Evolutionary conservation across 2,113 vertebrate genomes (phyloP), one percentile per base, ranked within the genome.

Genomic region (Aleadryas rufinucha): DNA sequence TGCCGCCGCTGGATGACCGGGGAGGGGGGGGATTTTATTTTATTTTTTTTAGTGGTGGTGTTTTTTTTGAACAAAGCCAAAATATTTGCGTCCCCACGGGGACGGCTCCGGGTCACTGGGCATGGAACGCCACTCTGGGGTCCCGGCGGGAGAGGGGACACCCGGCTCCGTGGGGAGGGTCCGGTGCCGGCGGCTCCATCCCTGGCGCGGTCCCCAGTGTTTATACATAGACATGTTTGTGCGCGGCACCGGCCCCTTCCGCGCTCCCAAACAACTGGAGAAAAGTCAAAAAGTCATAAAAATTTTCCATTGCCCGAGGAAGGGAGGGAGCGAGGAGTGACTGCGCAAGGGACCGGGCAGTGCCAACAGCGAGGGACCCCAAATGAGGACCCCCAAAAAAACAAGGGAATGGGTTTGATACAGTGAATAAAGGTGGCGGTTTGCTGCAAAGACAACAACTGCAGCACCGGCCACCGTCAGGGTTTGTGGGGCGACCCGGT

Each of bases 141-240:
- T 50, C 71, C 53, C 4, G 10, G 31, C 1, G 6, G 75, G 65
- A 63, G 23, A 18, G 54, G 75, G 56, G 83, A 76, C 84, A 87
- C 72, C 53, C 22, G 2, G 44, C 54, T 89, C 4, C 1, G 35
- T 4, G 45, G n/a, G 84, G 60, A 77, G 77, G 54, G 72, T 76
- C 57, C 8, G 3, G 35, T 5, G 12, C 74, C 3, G 21, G 47
- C 7, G 3, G 82, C 65, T 54, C 70, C 47, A 1, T 59, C 68
- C 54, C 52, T 21, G 2, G 5, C 30, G 0, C 16, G 0, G 50
- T 27, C 74, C 56, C 37, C 7, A 1, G 16, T 95, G 95, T 96
- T 96, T 96, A 97, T 74, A 39, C 96, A 97, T 94, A 97, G 93
- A 97, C 96, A 97, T 95, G 96, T 96, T 96, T 97, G 84, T 61